Base-by-base conservation (phyloP, 2,113 vertebrate species). In the Epinephelus fuscoguttatus region DNA sequence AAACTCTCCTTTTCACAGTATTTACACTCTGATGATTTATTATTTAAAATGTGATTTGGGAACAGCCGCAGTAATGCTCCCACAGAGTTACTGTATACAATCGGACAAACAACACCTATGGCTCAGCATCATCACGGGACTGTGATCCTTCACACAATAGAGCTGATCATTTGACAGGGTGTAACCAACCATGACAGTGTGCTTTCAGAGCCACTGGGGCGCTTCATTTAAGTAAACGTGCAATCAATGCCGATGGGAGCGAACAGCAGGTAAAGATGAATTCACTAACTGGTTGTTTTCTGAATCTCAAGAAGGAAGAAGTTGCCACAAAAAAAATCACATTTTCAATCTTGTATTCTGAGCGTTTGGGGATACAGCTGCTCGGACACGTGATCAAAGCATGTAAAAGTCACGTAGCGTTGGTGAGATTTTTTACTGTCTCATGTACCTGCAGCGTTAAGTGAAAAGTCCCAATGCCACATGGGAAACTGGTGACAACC, bases 151-250 rank as follows among this genome's bases (percentile, higher is more conserved):
- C 83, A 78, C 75, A 88, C 72, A 82, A 74, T 21, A 75, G 45
- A 82, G 73, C 81, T 80, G 81, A 86, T 93, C 86, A 55, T 71
- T 71, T 88, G 90, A 90, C 81, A 81, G 85, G 75, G 79, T 85
- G 79, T 88, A 93, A 94, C 84, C 84, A 91, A 69, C 88, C 91
- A 84, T 88, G 83, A 71, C 83, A 78, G 73, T 78, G 71, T 52
- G 80, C 85, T 94, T 93, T 93, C 86, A 89, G 84, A 86, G 63
- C 84, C 70, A 79, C 75, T 80, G 85, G 89, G 80, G 72, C 80
- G 59, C 85, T 87, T 91, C 77, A 91, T 93, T 90, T 90, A 91
- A 91, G 85, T 84, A 89, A 91, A 91, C 60, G 75, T 88, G 82
- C 81, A 86, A 89, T 90, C 88, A 87, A 81, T 88, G 87, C 85